Base-by-base conservation (phyloP, 2,797 vertebrate species). In the Serranus cabrilla region DNA sequence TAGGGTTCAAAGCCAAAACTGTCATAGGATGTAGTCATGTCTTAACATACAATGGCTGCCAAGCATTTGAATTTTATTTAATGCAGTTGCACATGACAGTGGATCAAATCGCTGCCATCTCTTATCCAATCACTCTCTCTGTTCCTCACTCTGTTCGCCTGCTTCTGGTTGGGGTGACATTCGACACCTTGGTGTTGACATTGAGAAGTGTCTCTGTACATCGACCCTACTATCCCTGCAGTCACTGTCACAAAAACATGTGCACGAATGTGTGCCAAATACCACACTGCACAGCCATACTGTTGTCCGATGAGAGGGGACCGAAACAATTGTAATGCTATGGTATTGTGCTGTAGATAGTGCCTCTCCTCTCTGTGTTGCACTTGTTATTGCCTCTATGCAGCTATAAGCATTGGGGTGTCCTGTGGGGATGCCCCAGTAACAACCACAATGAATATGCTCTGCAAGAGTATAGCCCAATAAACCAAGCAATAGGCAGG, bases 351-450 rank as follows among this genome's bases (percentile, higher is more conserved):
- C 57, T 39, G 14, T 66, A 65, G 56, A 60, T 27, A 65, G 80
- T 46, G 64, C 57, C 63, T 89, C 83, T 90, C 69, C 40, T 56
- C 47, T 68, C 59, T 51, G 43, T 50, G 54, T 74, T 77, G 59
- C 69, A 76, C 68, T 57, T 92, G 54, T 78, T 85, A 77, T 83
- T 83, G 86, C 70, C 64, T 88, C 70, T 21, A n/a, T 73, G 75
- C 79, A 89, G 76, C 89, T 81, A 86, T 78, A 82, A 82, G 58
- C 56, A 71, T 66, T 66, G 63, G 87, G 76, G 76, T 83, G 80
- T 90, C 84, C 76, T 91, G 75, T 84, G 88, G 84, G 73, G 80
- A 86, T 90, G 84, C 71, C 88, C 92, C 80, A 91, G 68, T 90
- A 90, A 83, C 72, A 85, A 81, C 74, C 77, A 79, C 23, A 66